These are phyloP conservation scores for Polyploca ridens DNA, from an alignment of 2,888 invertebrate species.

Conservation along the genomic window DNA sequence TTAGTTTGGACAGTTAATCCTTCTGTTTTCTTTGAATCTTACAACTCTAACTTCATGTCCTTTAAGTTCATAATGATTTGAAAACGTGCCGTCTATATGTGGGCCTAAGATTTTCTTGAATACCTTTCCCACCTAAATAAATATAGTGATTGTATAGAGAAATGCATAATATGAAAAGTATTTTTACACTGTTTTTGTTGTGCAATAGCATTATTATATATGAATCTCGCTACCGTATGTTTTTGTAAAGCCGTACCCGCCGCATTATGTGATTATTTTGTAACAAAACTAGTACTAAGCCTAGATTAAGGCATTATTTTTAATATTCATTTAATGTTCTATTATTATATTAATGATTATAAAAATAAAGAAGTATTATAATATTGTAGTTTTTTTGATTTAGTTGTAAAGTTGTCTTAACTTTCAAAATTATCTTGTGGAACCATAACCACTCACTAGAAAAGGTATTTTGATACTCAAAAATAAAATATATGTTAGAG, in stretches of 20 bases:
- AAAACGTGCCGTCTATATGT: too few relatives aligned
- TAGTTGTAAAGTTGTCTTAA: neutral
- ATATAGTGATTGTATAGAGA: slow-evolving; percentile 2
- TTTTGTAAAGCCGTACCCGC: slow-evolving; percentile 57
- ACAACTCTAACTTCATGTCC: too few relatives aligned
- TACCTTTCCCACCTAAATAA: neutral
- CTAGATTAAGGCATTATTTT: slow-evolving; percentile 66
- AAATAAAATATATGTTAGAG: too few relatives aligned
- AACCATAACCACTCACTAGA: too few relatives aligned
- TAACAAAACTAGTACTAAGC: slow-evolving; percentile 66
- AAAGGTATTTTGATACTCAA: too few relatives aligned
- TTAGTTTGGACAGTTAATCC: too few relatives aligned
- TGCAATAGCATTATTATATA: slow-evolving; percentile 13
- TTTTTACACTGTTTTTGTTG: slow-evolving; percentile 21
- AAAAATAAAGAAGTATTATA: slow-evolving; percentile 61
- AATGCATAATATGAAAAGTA: slow-evolving; percentile 29
- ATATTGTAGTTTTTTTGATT: slow-evolving; percentile 21
- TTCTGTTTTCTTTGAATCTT: too few relatives aligned
- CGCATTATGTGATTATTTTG: slow-evolving; percentile 71
- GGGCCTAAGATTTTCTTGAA: neutral
- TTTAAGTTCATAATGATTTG: too few relatives aligned
- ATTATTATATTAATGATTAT: slow-evolving; percentile 60
- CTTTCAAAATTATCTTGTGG: too few relatives aligned
- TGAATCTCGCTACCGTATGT: slow-evolving; percentile 33
- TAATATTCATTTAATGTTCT: slow-evolving; percentile 73